Percentiles rank a stretch among this genome's conserved stretches.
Conservation (phyloP, 2,113 vertebrate species). For the Barnardius zonarius region DNA sequence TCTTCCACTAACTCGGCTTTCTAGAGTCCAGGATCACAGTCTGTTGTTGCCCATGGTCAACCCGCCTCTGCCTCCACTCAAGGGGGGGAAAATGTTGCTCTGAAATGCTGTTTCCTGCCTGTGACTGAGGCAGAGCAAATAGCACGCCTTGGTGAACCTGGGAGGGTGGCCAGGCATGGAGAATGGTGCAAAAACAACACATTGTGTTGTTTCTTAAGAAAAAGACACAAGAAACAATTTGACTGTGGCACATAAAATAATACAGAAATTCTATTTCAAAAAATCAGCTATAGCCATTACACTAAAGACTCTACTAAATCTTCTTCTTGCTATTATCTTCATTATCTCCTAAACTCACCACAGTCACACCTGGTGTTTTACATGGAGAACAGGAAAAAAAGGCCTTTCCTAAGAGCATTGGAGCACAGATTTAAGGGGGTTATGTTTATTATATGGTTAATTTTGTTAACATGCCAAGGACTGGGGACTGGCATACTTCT, state of each 20-base stretch:
- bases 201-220: not conserved
- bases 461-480: not conserved
- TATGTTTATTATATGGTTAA: not conserved
- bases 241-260: not conserved
- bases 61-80: not conserved
- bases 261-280: not conserved
- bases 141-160: not conserved
- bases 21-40: not conserved
- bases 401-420: not conserved
- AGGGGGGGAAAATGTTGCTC: not conserved
- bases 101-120: not conserved
- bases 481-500: not conserved
- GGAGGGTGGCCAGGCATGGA: not conserved
- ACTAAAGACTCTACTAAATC: not conserved
- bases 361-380: not conserved
- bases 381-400: not conserved
- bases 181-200: not conserved
- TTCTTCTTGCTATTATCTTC: not conserved
- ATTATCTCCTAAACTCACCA: not conserved
- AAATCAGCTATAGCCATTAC: not conserved
- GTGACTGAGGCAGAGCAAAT: not conserved
- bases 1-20: not conserved
- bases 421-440: not conserved
- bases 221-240: not conserved
- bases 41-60: not conserved